These are phyloP conservation scores for Drosophila subobscura DNA, from an alignment of 1,140 invertebrate species.

Conservation along the genomic window DNA sequence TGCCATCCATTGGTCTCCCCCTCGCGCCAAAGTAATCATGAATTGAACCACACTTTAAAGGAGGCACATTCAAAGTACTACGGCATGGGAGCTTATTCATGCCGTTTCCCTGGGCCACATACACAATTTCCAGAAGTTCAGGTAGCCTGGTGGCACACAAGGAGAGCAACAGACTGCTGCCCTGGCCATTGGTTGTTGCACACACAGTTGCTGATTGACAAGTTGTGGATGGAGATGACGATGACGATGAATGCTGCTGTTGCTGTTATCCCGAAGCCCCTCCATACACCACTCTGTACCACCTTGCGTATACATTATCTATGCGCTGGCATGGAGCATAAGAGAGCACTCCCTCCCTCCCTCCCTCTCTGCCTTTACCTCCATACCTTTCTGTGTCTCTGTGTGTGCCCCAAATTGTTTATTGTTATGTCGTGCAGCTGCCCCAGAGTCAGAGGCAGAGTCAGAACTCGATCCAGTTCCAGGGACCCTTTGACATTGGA, in stretches of 20 bases:
- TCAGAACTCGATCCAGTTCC: neutral
- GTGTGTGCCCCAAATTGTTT: conserved; percentile 59
- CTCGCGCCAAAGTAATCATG: too few relatives aligned
- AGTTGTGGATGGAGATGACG: conserved; percentile 12
- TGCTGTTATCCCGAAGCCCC: neutral
- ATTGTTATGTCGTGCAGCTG: conserved; percentile 77
- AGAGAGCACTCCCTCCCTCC: conserved; percentile 18
- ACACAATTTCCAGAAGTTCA: conserved; percentile 30
- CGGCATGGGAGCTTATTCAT: neutral
- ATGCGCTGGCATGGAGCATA: conserved; percentile 51
- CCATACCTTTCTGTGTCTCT: conserved; percentile 4
- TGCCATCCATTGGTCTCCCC: too few relatives aligned
- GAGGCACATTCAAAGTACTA: too few relatives aligned
- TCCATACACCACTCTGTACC: conserved; percentile 14
- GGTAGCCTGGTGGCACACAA: conserved; percentile 3
- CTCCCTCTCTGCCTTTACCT: neutral
- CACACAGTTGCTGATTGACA: conserved; percentile 61
- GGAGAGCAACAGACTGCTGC: conserved; percentile 19
- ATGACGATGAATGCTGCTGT: conserved; percentile 14
- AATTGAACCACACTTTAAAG: too few relatives aligned
- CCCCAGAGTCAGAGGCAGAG: conserved; percentile 11
- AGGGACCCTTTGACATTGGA: conserved; percentile 58
- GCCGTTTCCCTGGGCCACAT: conserved; percentile 10
- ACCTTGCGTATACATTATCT: conserved; percentile 62
- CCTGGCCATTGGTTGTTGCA: conserved; percentile 7